These are phyloP conservation scores for Stenchaetothrips biformis DNA, from an alignment of 2,888 invertebrate species.

Conservation along the genomic window DNA sequence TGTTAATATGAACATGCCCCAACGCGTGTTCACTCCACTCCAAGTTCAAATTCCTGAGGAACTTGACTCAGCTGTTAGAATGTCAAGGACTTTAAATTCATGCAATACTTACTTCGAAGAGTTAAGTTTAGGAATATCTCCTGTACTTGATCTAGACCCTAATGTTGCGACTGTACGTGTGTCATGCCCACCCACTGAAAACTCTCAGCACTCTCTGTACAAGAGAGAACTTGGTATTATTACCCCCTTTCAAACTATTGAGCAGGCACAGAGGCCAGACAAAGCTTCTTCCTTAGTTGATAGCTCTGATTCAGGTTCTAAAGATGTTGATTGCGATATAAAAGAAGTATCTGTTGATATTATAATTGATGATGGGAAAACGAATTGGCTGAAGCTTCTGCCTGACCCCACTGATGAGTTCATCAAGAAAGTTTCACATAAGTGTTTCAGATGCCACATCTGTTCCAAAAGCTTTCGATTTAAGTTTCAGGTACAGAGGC, in stretches of 20 bases:
- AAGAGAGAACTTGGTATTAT: background rate
- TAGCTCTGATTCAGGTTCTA: background rate
- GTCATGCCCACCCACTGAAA: constrained; percentile 2
- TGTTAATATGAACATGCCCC: background rate
- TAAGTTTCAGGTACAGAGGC: background rate
- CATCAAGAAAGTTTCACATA: background rate
- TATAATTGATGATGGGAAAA: constrained; percentile 11
- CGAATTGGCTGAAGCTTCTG: background rate
- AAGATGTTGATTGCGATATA: constrained; percentile 1
- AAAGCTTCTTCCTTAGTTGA: background rate
- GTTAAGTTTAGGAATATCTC: background rate
- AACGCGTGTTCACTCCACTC: background rate
- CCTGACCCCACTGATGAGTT: constrained; percentile 5
- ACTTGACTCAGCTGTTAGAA: background rate
- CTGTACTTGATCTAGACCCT: background rate
- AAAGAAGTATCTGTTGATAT: constrained; percentile 10
- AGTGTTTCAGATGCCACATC: background rate
- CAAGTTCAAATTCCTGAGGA: constrained; percentile 6
- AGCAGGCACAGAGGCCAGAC: background rate
- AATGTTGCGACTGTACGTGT: constrained; percentile 1
- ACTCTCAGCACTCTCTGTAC: background rate
- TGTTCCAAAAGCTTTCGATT: background rate
- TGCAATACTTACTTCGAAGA: background rate
- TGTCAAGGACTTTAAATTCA: background rate
- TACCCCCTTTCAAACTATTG: background rate